Evolutionary conservation across 2,797 vertebrate species (phyloP), one percentile per base, ranked within the genome.

Genomic region (Podarcis siculus): DNA sequence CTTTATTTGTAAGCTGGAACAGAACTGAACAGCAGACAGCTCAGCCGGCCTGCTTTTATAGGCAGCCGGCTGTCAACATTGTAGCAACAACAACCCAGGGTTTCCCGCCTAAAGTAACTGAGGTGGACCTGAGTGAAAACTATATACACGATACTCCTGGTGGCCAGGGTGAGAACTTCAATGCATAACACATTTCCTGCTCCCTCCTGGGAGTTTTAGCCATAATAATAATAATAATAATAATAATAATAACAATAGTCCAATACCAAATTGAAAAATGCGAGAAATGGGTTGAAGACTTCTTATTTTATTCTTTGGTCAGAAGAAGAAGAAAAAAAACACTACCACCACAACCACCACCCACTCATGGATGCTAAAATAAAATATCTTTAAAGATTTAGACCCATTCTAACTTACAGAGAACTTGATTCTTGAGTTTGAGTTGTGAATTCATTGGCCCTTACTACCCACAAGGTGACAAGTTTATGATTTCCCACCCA

Each of bases 401-500:
- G 21, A 3, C 0, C 85, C 64, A 79, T 21, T 32, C 12, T 86
- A 30, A 86, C 42, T 49, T 2, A 37, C 87, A n/a, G 35, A 13
- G 58, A 83, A 37, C 79, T 61, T 10, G 55, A 79, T 19, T 78
- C 45, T 21, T 35, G 21, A 71, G 19, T 64, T 25, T 13, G 49
- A 17, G 19, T 89, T 0, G 7, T 79, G 89, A 71, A 92, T 93
- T 91, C 9, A 25, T 0, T 0, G 83, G 58, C 83, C 73, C 27
- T 66, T 6, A 42, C 1, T 42, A 17, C 55, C n/a, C 23, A 19
- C 39, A 83, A 35, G 15, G 66, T 87, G 92, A 81, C 9, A 7
- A 82, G 4, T 23, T 72, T 49, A 35, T 82, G 89, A 88, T 91
- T 90, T 91, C 32, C 79, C 86, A 58, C n/a, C 49, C 69, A 82